Evolutionary conservation across 2,888 invertebrate genomes (phyloP), one percentile per base, ranked within the genome.

Genomic region (Gerosis bhagava): DNA sequence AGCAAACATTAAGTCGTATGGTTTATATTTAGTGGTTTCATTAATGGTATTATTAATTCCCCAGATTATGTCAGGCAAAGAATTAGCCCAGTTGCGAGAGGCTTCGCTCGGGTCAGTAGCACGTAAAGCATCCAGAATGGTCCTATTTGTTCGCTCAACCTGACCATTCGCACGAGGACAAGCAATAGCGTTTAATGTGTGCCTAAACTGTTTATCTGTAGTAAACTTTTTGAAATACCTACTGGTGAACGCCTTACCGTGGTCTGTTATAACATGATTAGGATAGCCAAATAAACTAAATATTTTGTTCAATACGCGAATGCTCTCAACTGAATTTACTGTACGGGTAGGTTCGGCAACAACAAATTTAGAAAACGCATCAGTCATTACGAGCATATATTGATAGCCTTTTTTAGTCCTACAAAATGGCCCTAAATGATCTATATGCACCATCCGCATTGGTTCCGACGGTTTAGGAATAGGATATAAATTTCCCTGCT

Each of bases 11-110:
- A 57, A 44, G n/a, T 59, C 57, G 36, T 49, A 59, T 1, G 52
- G 60, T 19, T 53, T 57, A 39, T 4, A 51, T n/a, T 13, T 19
- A 16, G 21, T 16, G 25, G 8, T 25, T 4, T 24, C 15, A 4
- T 60, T 29, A 8, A 15, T 3, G 3, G 58, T 57, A 21, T 60
- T 58, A 40, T 64, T 63, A 7, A 63, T 62, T 6, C 62, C 60
- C 61, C 54, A 62, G 3, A 60, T 6, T 3, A 56, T 21, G 25
- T 56, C 50, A 4, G 56, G 56, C 8, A 62, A 36, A 32, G 41
- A 29, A 2, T 58, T 54, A 1, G 45, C 34, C 60, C 62, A 65
- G n/a, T 56, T 64, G 28, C 54, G 55, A 17, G 51, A 17, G 2
- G 55, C 53, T 4, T 57, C 51, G 26, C 50, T 54, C 4, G 54